These are phyloP conservation scores for Mustela lutreola DNA, from an alignment of 2,113 vertebrate genomes.

Conservation along the genomic window DNA sequence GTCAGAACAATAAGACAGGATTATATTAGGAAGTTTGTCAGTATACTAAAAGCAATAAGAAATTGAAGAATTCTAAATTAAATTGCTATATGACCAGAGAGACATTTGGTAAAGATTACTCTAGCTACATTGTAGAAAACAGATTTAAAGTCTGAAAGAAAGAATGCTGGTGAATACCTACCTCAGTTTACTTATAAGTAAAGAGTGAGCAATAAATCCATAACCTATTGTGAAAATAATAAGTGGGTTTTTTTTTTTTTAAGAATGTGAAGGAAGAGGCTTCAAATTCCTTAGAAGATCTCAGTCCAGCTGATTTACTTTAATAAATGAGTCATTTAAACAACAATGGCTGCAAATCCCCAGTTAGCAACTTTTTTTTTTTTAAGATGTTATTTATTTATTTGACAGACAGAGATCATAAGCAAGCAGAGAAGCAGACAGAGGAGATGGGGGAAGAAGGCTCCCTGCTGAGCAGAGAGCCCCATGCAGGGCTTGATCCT, in stretches of 20 bases:
- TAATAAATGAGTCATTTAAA: not conserved
- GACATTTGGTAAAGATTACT: not conserved
- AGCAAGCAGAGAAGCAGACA: too few species aligned
- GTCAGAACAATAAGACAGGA: not conserved
- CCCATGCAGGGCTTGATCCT: too few species aligned
- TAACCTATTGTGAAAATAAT: constrained; percentile 13
- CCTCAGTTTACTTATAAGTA: not conserved
- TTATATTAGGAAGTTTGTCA: not conserved
- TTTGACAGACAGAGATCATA: too few species aligned
- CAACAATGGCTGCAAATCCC: not conserved
- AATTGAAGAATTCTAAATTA: not conserved
- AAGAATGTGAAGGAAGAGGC: not conserved
- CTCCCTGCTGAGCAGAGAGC: too few species aligned
- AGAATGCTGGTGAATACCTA: not conserved
- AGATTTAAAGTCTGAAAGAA: not conserved
- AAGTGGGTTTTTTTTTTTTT: not conserved
- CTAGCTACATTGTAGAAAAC: not conserved
- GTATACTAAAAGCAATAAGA: not conserved
- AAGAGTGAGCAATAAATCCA: not conserved
- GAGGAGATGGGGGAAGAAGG: too few species aligned
- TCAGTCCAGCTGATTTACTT: not conserved
- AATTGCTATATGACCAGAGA: too few species aligned
- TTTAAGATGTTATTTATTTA: too few species aligned
- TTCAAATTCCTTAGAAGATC: not conserved
- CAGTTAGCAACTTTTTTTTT: too few species aligned